Evolutionary conservation across 1,140 invertebrate genomes (phyloP), one percentile per base, ranked within the genome.

Genomic region (Polyergus mexicanus): DNA sequence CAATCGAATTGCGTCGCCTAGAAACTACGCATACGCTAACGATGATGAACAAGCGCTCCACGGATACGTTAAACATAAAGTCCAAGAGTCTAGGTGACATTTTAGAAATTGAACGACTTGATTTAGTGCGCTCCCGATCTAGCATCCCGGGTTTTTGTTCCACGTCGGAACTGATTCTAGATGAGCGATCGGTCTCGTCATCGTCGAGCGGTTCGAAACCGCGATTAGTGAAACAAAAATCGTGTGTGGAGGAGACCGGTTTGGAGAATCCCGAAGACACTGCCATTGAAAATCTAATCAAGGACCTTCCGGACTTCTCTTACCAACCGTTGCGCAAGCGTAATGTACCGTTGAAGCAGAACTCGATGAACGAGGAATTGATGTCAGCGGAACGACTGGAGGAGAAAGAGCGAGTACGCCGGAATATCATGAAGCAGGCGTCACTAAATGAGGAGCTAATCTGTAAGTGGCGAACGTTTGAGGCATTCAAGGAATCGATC

Each of bases 381-480:
- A 98, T 98, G 97, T 98, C 97, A 1, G 96, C 96, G 19, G 98
- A 98, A 90, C 95, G 98, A 85, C 93, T 98, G 88, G 94, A 97
- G 85, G 98, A 98, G 94, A 98, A 98, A 90, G 98, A 98, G 92
- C 96, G 96, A 41, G 96, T 98, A n/a, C 96, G 97, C 68, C 97
- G 97, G 88, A 98, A 98, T 91, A 98, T 98, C 84, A 97, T 97
- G 93, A 98, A 98, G 92, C 98, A 98, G 93, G 97, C 97, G 2
- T 98, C 98, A 3, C 95, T 98, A 8, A 98, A 98, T 91, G 98
- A 98, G 93, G 98, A 98, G 72, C 96, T 98, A 51, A 97, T 98
- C 60, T 98, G 97, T 91, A 96, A 97, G 74, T 95, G 96, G 87
- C 95, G 96, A 76, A 96, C 96, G n/a, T 96, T 97, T 72, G 97